Evolutionary conservation across 53 echinoderm and acorn worm genomes (phyloP).

Genomic region (Holothuria scabra): DNA sequence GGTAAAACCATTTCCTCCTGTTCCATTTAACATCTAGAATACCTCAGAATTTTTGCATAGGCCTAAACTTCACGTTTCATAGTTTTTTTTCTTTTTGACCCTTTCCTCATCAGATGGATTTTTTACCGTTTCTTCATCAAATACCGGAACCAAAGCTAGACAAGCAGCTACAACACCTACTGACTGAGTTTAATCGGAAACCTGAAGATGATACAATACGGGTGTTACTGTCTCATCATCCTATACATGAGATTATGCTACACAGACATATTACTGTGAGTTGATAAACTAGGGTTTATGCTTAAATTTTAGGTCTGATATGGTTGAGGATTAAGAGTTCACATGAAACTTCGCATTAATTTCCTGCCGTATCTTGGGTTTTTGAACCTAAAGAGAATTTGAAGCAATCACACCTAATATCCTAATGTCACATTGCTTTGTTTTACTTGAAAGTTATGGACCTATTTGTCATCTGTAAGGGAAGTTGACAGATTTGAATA

Average conservation of each 20-base stretch:
- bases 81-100: not conserved
- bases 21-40: no score
- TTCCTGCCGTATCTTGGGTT: no score
- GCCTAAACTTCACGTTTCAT: not conserved
- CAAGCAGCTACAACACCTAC: slow-evolving; percentile 35
- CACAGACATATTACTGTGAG: slow-evolving; percentile 88
- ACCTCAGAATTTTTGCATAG: not conserved
- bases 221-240: slow-evolving; percentile 72
- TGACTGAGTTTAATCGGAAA: slow-evolving; percentile 42
- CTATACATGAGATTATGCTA: slow-evolving; percentile 72
- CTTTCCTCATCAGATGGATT: slow-evolving; percentile 55
- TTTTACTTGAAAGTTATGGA: no score
- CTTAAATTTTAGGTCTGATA: no score
- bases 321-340: no score
- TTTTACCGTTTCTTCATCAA: slow-evolving; percentile 64
- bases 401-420: no score
- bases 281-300: not conserved
- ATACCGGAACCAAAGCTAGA: slow-evolving; percentile 58
- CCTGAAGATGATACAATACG: slow-evolving; percentile 50
- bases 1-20: no score
- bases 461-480: no score
- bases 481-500: no score
- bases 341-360: no score
- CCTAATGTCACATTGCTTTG: no score
- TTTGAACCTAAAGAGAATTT: no score